Evolutionary conservation across 2,113 vertebrate species (phyloP).

Genomic region (Brachyhypopomus gauderio): DNA sequence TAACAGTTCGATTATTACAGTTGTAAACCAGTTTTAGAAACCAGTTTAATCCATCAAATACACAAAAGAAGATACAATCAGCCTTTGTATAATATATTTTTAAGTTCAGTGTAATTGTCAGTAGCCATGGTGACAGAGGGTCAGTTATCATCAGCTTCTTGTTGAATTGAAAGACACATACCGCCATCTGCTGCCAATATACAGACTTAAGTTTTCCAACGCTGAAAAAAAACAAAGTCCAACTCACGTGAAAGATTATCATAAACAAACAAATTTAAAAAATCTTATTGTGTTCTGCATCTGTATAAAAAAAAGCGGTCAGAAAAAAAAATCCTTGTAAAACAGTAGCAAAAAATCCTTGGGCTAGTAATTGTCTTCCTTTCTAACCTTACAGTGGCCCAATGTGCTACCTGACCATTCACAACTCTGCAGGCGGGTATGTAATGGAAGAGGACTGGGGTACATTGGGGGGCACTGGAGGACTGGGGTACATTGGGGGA

Average conservation of each 20-base stretch:
- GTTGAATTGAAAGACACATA: background rate
- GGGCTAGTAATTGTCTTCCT: too few species aligned
- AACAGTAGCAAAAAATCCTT: too few species aligned
- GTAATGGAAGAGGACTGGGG: too few species aligned
- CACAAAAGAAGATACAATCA: background rate
- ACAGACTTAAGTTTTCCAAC: rapidly evolving
- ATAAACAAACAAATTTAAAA: background rate
- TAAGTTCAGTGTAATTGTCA: background rate
- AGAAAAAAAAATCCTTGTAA: too few species aligned
- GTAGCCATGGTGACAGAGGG: background rate
- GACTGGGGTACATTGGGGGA: too few species aligned
- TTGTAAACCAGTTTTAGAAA: too few species aligned
- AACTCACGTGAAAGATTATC: background rate
- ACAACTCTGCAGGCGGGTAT: too few species aligned
- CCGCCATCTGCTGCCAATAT: constrained; percentile 29
- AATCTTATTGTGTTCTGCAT: background rate
- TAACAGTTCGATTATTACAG: too few species aligned
- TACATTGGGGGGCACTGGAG: too few species aligned
- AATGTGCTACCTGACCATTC: too few species aligned
- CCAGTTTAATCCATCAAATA: background rate
- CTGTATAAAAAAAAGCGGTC: too few species aligned
- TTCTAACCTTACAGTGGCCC: too few species aligned
- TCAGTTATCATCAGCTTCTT: background rate
- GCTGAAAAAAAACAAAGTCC: background rate
- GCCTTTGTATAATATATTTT: background rate